Base-by-base conservation (phyloP, 2,113 vertebrate species). In the Xiphias gladius region DNA sequence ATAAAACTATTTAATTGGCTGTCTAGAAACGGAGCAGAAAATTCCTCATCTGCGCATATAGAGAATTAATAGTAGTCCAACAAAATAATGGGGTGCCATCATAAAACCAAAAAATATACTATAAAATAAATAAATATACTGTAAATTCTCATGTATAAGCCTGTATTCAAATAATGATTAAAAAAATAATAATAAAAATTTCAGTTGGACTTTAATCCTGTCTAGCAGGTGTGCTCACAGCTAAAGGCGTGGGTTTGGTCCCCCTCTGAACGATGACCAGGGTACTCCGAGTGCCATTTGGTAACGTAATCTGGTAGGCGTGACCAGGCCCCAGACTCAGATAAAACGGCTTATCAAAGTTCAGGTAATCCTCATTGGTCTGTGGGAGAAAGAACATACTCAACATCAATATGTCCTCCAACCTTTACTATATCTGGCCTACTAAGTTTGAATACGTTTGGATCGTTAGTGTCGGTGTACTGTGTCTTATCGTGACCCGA, bases 311-410 rank as follows among this genome's bases (percentile, higher is more conserved):
- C 0, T 0, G 0, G 0, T 10, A 0, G 2, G 4, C 0, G 0
- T 0, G 0, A 2, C 1, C 1, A 0, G 0, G 0, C 1, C 17
- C 59, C 14, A 93, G 1, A 4, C 0, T 2, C 35, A 94, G 4
- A 0, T 0, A 0, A 46, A 93, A 91, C 0, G 12, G 0, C 0
- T 16, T 0, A 0, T 73, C 2, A n/a, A 93, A 85, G 7, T 63
- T 92, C 57, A 90, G 0, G 79, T 95, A 96, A 0, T 88, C 73
- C 0, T 52, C 13, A 32, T 6, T 67, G 59, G 85, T 76, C 94
- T 95, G 88, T 4, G 58, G 35, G 32, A 59, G 7, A 26, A 39
- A 16, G 24, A 80, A 28, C 39, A 6, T 0, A 63, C 4, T 19
- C 19, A 20, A 32, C 2, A 32, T 77, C 28, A 55, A 5, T 7